Evolutionary conservation across 2,888 invertebrate genomes (phyloP).

Genomic region (Globia sparganii): DNA sequence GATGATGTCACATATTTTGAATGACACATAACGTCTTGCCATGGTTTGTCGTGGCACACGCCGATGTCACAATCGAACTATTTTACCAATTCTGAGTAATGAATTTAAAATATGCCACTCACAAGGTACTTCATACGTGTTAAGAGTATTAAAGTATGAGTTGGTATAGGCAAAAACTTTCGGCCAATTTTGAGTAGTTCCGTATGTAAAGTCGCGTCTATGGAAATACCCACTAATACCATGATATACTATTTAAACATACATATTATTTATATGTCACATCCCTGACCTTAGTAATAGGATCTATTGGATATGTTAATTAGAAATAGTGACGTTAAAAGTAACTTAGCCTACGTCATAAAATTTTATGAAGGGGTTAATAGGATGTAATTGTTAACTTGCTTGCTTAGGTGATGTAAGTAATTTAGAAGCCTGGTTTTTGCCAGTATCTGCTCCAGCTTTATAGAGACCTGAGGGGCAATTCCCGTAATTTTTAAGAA

Average conservation of each 20-base stretch:
- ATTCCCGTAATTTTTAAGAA: too few species aligned
- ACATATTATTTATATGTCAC: neutral
- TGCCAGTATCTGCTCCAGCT: neutral
- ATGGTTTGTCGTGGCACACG: neutral
- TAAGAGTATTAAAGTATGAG: slow-evolving; percentile 15
- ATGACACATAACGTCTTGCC: too few species aligned
- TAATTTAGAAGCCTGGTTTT: neutral
- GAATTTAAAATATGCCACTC: slow-evolving; percentile 25
- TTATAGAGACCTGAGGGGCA: neutral
- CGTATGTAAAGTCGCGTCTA: slow-evolving; percentile 4
- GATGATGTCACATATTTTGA: neutral
- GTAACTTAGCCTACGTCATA: slow-evolving; percentile 11
- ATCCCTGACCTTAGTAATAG: slow-evolving; percentile 21
- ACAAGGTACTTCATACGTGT: slow-evolving; percentile 29
- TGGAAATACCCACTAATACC: slow-evolving; percentile 22
- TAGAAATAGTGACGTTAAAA: slow-evolving; percentile 2
- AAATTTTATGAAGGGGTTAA: neutral
- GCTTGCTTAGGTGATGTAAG: neutral
- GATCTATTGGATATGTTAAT: slow-evolving; percentile 22
- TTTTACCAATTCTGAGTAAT: slow-evolving; percentile 24
- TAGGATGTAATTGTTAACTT: neutral
- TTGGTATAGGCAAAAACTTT: slow-evolving; percentile 35
- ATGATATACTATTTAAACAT: neutral
- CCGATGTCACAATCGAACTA: slow-evolving; percentile 34
- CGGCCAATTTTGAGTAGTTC: slow-evolving; percentile 35